Percentiles rank a stretch among this genome's conserved stretches.
Evolutionary conservation across 2,797 vertebrate genomes (phyloP).

Genomic region (Oreonectes daqikongensis): DNA sequence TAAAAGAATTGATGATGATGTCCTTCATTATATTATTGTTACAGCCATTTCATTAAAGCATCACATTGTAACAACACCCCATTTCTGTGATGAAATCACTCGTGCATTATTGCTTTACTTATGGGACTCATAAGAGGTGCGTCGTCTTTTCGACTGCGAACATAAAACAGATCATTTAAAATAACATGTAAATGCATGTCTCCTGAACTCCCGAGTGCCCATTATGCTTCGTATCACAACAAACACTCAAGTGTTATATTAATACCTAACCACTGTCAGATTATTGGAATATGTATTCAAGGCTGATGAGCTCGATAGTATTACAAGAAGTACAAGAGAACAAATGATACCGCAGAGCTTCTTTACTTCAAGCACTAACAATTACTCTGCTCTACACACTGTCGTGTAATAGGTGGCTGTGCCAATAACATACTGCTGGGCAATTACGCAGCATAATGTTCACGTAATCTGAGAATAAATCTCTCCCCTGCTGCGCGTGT

Average conservation of each 20-base stretch:
- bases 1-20: background rate
- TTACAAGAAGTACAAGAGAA: constrained; percentile 19
- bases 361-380: constrained; percentile 16
- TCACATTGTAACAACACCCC: background rate
- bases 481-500: constrained; percentile 26
- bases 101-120: background rate
- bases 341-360: constrained; percentile 29
- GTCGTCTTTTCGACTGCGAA: background rate
- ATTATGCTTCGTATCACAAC: background rate
- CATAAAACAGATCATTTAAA: background rate
- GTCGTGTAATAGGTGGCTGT: constrained; percentile 37
- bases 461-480: constrained; percentile 44
- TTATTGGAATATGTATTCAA: constrained; percentile 12
- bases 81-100: background rate
- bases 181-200: background rate
- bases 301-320: background rate
- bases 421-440: constrained; percentile 38
- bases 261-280: background rate
- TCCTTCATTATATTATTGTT: background rate
- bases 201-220: background rate
- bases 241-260: background rate
- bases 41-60: background rate
- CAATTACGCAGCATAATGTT: constrained; percentile 39
- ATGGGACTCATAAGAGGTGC: background rate
- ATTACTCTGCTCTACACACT: constrained; percentile 24